A percentile compares a stretch with the other conserved stretches of the same genome.
These are phyloP conservation scores for Drosophila monieri DNA, from an alignment of 2,888 invertebrate genomes.

Conservation along the genomic window DNA sequence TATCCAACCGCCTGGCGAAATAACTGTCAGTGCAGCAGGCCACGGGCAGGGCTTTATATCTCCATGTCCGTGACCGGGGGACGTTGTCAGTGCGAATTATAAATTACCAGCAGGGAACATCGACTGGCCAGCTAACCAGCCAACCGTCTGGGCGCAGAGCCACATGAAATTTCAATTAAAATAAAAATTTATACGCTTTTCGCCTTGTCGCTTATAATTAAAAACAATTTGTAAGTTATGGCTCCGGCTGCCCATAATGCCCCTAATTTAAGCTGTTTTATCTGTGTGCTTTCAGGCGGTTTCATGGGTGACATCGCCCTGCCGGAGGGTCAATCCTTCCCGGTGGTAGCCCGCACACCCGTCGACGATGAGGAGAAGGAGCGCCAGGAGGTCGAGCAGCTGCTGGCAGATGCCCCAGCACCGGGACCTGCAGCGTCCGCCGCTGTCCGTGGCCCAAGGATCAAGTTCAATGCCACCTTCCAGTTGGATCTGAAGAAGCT, in stretches of 20 bases:
- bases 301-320: constrained; percentile 94
- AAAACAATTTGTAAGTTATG: constrained; percentile 55
- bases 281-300: constrained; percentile 86
- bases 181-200: constrained; percentile 56
- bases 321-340: constrained; percentile 84
- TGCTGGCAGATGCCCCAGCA: constrained; percentile 56
- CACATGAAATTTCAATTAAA: constrained; percentile 81
- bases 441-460: constrained; percentile 15
- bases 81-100: constrained; percentile 59
- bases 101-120: constrained; percentile 55
- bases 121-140: constrained; percentile 13
- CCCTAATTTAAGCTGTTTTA: constrained; percentile 39
- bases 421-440: constrained; percentile 23
- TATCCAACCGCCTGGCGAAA: constrained; percentile 52
- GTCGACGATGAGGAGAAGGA: constrained; percentile 82
- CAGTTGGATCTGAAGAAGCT: constrained; percentile 92
- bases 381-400: constrained; percentile 60
- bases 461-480: constrained; percentile 86
- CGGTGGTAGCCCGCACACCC: constrained; percentile 61
- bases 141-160: constrained; percentile 6
- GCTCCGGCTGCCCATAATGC: constrained; percentile 8
- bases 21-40: constrained; percentile 41
- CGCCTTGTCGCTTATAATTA: constrained; percentile 57
- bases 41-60: constrained; percentile 16
- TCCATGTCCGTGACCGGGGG: constrained; percentile 10